phyloP scores from a whole-genome alignment of 2,113 vertebrate genomes.

The Vulpes lagopus region DNA sequence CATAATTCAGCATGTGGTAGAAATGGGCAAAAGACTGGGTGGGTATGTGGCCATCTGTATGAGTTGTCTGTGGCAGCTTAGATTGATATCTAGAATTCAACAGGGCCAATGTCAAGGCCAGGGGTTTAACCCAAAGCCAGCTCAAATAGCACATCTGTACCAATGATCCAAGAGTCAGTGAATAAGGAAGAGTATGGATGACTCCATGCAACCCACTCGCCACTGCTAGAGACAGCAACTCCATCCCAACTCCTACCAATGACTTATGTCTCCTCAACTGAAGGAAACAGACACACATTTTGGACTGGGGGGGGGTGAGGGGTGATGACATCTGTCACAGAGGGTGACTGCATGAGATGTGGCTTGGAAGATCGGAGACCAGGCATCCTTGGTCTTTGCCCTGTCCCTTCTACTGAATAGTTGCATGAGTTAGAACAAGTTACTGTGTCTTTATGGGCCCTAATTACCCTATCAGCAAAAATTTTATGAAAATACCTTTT shows the following conservation, averaged over 20 bases:
- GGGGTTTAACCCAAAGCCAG: neutral
- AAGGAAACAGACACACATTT: neutral
- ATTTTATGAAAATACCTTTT: neutral
- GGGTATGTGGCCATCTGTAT: fast-evolving
- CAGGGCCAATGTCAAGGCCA: neutral
- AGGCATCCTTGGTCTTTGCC: neutral
- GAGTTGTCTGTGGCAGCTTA: neutral
- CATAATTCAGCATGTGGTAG: neutral
- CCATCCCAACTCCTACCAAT: neutral
- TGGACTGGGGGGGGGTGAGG: neutral
- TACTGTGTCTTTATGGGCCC: neutral
- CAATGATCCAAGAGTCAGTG: neutral
- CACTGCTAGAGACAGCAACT: neutral
- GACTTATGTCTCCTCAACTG: neutral
- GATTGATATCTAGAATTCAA: neutral
- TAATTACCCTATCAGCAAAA: neutral
- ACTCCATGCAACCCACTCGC: neutral
- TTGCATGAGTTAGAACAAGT: neutral
- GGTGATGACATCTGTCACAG: neutral
- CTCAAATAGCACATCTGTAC: neutral
- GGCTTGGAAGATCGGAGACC: neutral
- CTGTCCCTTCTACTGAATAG: neutral
- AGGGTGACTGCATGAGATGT: neutral
- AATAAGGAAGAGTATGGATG: neutral
- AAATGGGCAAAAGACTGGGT: no score